Evolutionary conservation across 2,113 vertebrate species (phyloP).

Genomic region (Hylia prasina): DNA sequence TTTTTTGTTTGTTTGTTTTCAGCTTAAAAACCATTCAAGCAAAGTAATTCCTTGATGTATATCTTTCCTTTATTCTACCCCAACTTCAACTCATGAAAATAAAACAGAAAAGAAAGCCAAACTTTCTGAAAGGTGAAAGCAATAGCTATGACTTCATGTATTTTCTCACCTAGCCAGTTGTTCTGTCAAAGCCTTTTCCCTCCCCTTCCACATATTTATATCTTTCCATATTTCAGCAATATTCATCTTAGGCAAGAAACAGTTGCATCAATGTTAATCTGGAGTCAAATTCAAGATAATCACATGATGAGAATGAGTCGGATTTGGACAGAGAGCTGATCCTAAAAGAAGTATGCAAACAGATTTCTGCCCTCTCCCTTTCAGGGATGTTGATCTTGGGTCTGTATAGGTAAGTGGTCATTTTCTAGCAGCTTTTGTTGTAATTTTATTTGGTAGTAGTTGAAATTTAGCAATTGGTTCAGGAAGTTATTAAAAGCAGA

Average conservation of each 20-base stretch:
- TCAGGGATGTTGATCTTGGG: not conserved
- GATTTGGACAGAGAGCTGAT: not conserved
- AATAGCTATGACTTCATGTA: not conserved
- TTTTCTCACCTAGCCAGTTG: not conserved
- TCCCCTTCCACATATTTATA: not conserved
- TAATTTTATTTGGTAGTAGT: not conserved
- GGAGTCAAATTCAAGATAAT: not conserved
- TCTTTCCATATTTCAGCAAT: not conserved
- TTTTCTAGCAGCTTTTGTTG: not conserved
- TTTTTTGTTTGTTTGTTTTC: not conserved
- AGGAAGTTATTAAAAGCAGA: not conserved
- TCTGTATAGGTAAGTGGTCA: not conserved
- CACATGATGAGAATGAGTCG: not conserved
- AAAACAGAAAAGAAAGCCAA: not conserved
- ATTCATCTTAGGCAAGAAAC: not conserved
- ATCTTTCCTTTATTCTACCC: not conserved
- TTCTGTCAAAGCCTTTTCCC: not conserved
- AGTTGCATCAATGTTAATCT: not conserved
- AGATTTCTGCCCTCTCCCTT: not conserved
- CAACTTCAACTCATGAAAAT: not conserved
- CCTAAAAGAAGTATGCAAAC: not conserved
- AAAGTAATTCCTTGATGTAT: not conserved
- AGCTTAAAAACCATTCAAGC: not conserved
- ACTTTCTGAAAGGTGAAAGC: not conserved
- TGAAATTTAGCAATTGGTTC: not conserved